Evolutionary conservation across 2,888 invertebrate genomes (phyloP).

Genomic region (Litoditis marina): DNA sequence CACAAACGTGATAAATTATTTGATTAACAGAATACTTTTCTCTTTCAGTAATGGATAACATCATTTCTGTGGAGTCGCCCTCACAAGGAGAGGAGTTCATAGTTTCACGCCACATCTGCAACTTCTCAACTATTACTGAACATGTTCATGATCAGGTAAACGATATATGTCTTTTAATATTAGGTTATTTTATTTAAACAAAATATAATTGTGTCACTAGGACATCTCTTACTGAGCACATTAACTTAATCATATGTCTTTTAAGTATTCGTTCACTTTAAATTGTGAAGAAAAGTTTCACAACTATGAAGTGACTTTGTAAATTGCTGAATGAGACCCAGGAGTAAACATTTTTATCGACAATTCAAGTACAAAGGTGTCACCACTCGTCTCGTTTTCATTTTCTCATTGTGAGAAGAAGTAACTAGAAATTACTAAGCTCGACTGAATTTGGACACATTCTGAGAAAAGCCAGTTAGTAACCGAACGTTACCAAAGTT

Average conservation of each 20-base stretch:
- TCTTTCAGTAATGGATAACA: conserved; percentile 9
- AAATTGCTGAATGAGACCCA: too few species aligned
- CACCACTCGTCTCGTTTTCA: too few species aligned
- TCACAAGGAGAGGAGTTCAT: conserved; percentile 32
- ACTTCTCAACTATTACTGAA: conserved; percentile 38
- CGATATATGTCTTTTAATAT: too few species aligned
- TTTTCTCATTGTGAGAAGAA: background rate
- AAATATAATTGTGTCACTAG: background rate
- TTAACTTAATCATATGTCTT: background rate
- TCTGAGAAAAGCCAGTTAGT: background rate
- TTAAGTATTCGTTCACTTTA: too few species aligned
- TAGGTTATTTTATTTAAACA: too few species aligned
- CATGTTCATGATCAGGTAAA: conserved; percentile 38
- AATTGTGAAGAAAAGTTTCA: too few species aligned
- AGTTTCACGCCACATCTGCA: conserved; percentile 25
- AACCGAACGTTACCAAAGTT: too few species aligned
- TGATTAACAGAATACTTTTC: background rate
- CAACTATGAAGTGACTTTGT: too few species aligned
- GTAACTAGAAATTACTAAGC: too few species aligned
- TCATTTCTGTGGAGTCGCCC: conserved; percentile 27
- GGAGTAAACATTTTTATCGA: too few species aligned
- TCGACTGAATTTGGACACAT: background rate
- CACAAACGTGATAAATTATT: background rate
- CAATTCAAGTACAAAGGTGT: too few species aligned
- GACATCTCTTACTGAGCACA: background rate